These are phyloP conservation scores for Morelia viridis DNA, from an alignment of 2,797 vertebrate species.

Conservation along the genomic window DNA sequence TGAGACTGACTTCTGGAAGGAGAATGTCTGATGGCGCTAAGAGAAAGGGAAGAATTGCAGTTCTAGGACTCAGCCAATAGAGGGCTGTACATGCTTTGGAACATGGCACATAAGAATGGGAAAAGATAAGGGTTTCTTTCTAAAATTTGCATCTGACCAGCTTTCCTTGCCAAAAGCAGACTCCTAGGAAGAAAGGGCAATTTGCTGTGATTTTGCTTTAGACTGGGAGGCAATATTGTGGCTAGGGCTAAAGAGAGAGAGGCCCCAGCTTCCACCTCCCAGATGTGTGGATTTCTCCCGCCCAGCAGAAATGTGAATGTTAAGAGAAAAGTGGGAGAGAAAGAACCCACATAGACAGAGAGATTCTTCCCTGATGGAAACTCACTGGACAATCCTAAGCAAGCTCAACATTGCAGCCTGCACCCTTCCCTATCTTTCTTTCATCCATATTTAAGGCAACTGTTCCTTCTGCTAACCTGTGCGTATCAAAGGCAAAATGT, in stretches of 20 bases:
- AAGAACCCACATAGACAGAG: no score
- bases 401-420: neutral
- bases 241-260: neutral
- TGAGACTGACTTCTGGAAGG: neutral
- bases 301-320: neutral
- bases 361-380: neutral
- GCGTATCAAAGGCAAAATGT: neutral
- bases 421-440: neutral
- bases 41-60: neutral
- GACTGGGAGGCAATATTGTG: neutral
- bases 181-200: rapidly evolving
- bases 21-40: rapidly evolving
- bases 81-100: slow-evolving; percentile 55
- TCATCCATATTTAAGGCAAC: rapidly evolving
- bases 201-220: neutral
- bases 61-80: slow-evolving; percentile 6
- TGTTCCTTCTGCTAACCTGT: neutral
- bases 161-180: neutral
- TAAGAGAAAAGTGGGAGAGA: neutral
- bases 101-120: rapidly evolving
- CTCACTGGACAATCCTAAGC: neutral
- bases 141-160: slow-evolving; percentile 15
- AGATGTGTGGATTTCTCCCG: neutral
- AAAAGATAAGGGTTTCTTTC: neutral
- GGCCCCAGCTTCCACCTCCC: neutral